Conservation (phyloP, 2,797 vertebrate genomes). For the Lepus oiostolus region DNA sequence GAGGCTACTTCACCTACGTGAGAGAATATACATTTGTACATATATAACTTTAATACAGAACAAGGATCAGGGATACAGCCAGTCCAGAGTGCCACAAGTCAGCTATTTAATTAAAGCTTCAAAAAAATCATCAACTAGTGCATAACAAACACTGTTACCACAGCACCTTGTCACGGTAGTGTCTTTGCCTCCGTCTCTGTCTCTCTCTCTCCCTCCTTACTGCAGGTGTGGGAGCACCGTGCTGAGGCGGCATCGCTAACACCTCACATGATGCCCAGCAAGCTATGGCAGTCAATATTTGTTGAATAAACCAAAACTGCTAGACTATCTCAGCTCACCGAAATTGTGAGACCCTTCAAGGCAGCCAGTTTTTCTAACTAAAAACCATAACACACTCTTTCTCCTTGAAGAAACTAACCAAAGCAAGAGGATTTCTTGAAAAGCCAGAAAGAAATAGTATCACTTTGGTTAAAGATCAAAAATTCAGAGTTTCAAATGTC, state of each 20-base stretch:
- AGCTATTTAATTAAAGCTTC: constrained; percentile 5
- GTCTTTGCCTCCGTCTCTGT: background rate
- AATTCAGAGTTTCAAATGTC: constrained; percentile 39
- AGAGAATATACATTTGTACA: constrained; percentile 1
- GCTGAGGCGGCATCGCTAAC: background rate
- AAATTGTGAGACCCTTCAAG: constrained; percentile 47
- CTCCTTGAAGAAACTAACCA: constrained; percentile 48
- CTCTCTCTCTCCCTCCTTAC: background rate
- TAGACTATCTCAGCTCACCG: constrained; percentile 19
- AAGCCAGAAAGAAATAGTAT: constrained; percentile 42
- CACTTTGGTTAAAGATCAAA: constrained; percentile 39
- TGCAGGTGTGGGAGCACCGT: background rate
- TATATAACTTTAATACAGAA: background rate
- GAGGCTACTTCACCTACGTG: constrained; percentile 37
- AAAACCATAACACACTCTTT: constrained; percentile 19
- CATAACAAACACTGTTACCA: constrained; percentile 29
- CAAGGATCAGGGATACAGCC: background rate
- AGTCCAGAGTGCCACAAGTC: constrained; percentile 17
- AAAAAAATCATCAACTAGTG: background rate
- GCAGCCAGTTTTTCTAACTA: constrained; percentile 20
- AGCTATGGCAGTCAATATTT: background rate
- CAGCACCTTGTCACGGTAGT: background rate
- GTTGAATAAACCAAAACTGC: constrained; percentile 21
- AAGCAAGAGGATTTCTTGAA: constrained; percentile 45
- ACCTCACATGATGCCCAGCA: background rate